A percentile compares a stretch with the other conserved stretches of the same genome.
phyloP scores from a whole-genome alignment of 2,113 vertebrate species.

The Sinosuthora webbiana region DNA sequence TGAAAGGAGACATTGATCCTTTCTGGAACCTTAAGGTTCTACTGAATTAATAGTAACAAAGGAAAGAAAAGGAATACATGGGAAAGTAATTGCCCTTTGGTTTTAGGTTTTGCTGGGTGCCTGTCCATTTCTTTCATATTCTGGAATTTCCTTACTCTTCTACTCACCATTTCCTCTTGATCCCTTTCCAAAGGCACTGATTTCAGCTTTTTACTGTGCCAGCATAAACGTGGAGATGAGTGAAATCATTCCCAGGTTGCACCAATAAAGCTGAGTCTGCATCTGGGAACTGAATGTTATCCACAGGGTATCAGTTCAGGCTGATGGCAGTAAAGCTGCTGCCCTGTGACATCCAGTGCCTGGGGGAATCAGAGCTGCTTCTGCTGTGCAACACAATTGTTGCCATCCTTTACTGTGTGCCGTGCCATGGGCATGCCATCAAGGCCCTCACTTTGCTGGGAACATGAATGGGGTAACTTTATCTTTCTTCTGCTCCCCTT shows the following conservation, averaged over 20 bases:
- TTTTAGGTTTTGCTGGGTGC: neutral
- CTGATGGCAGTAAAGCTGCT: neutral
- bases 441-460: neutral
- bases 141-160: neutral
- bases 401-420: neutral
- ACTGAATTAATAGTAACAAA: neutral
- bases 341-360: neutral
- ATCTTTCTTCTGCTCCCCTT: neutral
- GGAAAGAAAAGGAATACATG: neutral
- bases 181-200: neutral
- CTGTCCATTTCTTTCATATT: neutral
- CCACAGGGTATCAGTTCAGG: neutral
- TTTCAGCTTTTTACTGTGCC: neutral
- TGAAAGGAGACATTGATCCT: neutral
- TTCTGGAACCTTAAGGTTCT: neutral
- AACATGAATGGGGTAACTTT: neutral
- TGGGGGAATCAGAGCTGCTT: neutral
- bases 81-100: neutral
- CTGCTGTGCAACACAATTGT: fast-evolving
- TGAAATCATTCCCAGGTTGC: neutral
- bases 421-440: neutral
- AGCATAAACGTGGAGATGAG: neutral
- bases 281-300: neutral
- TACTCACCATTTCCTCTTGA: neutral
- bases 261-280: neutral